Evolutionary conservation across 2,888 invertebrate genomes (phyloP).

Genomic region (Scaeva pyrastri): DNA sequence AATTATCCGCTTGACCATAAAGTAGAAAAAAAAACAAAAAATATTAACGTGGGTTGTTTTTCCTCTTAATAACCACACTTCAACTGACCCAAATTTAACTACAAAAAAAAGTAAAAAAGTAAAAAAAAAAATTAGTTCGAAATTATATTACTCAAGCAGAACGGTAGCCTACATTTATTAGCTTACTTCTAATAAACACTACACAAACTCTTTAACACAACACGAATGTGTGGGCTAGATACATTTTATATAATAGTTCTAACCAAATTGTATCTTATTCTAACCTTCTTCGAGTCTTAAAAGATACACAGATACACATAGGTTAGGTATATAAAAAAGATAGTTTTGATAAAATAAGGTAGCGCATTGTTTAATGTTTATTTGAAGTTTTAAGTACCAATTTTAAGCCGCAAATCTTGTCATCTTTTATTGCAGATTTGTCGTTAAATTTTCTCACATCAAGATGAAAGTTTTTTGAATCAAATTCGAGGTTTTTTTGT

Average conservation of each 20-base stretch:
- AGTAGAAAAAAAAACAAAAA: background rate
- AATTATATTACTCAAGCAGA: background rate
- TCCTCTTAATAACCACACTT: background rate
- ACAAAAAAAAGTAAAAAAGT: background rate
- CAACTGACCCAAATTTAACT: slow-evolving; percentile 1
- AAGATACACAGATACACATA: no score
- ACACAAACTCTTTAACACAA: background rate
- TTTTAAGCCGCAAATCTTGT: slow-evolving; percentile 10
- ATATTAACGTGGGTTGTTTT: background rate
- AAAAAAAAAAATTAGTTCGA: background rate
- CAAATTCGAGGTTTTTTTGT: background rate
- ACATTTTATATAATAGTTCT: background rate
- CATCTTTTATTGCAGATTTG: background rate
- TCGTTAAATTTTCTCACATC: background rate
- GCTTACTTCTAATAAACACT: slow-evolving; percentile 10
- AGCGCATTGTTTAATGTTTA: no score
- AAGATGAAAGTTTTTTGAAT: background rate
- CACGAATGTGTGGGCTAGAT: slow-evolving; percentile 33
- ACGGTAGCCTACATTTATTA: slow-evolving; percentile 15
- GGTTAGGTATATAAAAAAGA: no score
- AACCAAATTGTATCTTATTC: slow-evolving; percentile 44
- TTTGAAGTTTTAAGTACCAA: slow-evolving; percentile 29
- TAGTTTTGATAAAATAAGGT: no score
- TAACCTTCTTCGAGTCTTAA: background rate
- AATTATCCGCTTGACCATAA: background rate